Evolutionary conservation across 2,888 invertebrate genomes (phyloP), one percentile per base, ranked within the genome.

Genomic region (Pteria penguin): DNA sequence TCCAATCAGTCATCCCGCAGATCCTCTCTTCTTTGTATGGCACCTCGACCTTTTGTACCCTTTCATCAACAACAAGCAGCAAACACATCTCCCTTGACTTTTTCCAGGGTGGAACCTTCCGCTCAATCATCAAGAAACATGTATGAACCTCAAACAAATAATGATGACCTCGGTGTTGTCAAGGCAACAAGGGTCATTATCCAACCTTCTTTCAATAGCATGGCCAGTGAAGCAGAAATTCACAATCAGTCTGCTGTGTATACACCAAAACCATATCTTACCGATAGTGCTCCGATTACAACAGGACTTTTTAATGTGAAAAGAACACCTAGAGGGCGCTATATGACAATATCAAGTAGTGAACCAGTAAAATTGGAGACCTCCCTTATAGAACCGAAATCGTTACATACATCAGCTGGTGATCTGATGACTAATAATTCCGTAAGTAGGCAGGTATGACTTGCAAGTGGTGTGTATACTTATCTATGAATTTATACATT

Each of bases 311-410:
- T 82, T 31, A 84, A 80, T 65, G 78, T 82, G 54, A 84, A 79
- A 27, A 45, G 76, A 2, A 73, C 82, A 4, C 84, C 87, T 31
- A 83, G 83, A 71, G 94, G 96, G 68, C 97, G 97, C 91, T 95
- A 97, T 88, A 71, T 87, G 83, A 97, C 97, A 0, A 96, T 97
- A n/a, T 93, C 96, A 93, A 93, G 95, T 83, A 92, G 92, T 79
- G 89, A 91, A 76, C 93, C 93, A 8, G 76, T 86, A 36, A 84
- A 84, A 75, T 61, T 89, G 77, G 89, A 84, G 77, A 87, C 77
- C 55, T 75, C 75, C 4, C 33, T 83, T 4, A 79, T 82, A 57
- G 81, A 82, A 67, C 83, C 83, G 26, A 82, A 84, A 8, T 83
- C 87, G 29, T 75, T 86, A 22, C 82, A 86, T 54, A 83, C 86